phyloP scores from a whole-genome alignment of 2,888 invertebrate genomes.

The Chamaedrilus cognettii region DNA sequence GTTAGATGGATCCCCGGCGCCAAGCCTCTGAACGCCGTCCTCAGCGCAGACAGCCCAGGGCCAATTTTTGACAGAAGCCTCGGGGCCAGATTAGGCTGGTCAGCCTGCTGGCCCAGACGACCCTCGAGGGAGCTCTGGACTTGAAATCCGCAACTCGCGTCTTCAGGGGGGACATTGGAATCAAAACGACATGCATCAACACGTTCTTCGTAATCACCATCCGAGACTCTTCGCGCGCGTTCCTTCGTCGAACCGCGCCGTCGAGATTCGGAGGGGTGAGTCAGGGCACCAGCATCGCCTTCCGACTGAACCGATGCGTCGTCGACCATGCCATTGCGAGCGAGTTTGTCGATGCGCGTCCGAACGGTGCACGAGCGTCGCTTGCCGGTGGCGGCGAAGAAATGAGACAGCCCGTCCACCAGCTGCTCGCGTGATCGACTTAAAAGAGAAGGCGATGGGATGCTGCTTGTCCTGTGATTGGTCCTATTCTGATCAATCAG shows the following conservation, averaged over 20 bases:
- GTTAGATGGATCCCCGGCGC: no score
- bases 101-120: no score
- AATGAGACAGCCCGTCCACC: conserved; percentile 31
- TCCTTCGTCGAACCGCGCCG: not conserved
- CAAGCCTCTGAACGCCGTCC: not conserved
- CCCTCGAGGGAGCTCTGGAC: no score
- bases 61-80: not conserved
- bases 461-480: no score
- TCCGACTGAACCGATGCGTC: not conserved
- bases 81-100: not conserved
- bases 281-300: not conserved
- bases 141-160: no score
- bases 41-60: not conserved
- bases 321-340: not conserved
- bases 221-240: not conserved
- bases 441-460: no score
- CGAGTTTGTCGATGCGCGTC: not conserved
- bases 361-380: conserved; percentile 17
- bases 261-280: no score
- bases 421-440: conserved; percentile 17
- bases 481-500: no score
- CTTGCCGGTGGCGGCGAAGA: conserved; percentile 27
- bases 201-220: no score
- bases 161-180: no score
- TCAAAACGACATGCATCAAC: no score